A percentile compares a stretch with the other conserved stretches of the same genome.
Conservation (phyloP, 2,113 vertebrate genomes). For the Capra hircus region DNA sequence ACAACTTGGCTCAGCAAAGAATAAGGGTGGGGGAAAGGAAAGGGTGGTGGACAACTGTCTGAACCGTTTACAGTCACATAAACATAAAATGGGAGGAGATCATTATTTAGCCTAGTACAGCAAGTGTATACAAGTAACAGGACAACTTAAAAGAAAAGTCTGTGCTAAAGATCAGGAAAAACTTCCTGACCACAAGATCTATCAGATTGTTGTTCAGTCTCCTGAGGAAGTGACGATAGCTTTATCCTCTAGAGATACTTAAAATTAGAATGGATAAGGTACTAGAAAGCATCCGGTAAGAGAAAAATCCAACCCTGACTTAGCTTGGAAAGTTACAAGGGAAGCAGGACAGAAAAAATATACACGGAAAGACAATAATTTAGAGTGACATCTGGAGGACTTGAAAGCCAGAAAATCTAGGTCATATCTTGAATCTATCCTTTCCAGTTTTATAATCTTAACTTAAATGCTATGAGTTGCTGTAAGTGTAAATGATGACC, state of each 20-base stretch:
- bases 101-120: slow-evolving; percentile 36
- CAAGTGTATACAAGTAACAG: slow-evolving; percentile 43
- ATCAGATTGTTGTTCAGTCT: slow-evolving; percentile 33
- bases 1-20: slow-evolving; percentile 25
- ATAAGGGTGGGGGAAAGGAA: background rate
- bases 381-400: background rate
- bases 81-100: slow-evolving; percentile 23
- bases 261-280: slow-evolving; percentile 48
- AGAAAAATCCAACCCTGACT: slow-evolving; percentile 8
- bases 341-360: background rate
- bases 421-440: background rate
- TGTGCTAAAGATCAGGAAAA: slow-evolving; percentile 46
- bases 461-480: background rate
- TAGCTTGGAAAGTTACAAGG: background rate
- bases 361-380: background rate
- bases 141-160: slow-evolving; percentile 50
- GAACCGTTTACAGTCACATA: background rate
- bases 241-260: slow-evolving; percentile 50
- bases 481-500: background rate
- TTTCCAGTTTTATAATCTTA: slow-evolving; percentile 25
- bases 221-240: slow-evolving; percentile 55
- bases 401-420: slow-evolving; percentile 15
- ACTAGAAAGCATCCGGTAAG: slow-evolving; percentile 35
- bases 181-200: slow-evolving; percentile 54
- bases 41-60: background rate